Evolutionary conservation across 2,797 vertebrate species (phyloP).

Genomic region (Xenops minutus): DNA sequence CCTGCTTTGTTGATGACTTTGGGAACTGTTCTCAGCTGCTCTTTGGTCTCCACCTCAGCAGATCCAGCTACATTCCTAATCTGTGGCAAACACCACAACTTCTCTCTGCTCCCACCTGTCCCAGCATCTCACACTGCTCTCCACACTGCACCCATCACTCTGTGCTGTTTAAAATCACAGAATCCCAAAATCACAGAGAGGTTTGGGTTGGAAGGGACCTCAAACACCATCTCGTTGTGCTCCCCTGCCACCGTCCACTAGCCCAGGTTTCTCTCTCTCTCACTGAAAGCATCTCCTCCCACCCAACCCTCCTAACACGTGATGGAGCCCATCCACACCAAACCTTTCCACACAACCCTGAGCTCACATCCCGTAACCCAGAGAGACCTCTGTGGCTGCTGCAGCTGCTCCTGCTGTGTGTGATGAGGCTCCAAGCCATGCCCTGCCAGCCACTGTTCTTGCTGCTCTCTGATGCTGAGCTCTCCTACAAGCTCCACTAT

Average conservation of each 20-base stretch:
- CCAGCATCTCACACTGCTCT: neutral
- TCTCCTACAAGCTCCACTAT: neutral
- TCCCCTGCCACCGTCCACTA: neutral
- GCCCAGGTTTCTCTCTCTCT: neutral
- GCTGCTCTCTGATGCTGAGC: neutral
- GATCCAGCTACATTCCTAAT: rapidly evolving
- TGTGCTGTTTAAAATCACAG: neutral
- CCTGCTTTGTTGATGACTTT: neutral
- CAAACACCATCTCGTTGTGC: neutral
- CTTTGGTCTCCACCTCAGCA: neutral
- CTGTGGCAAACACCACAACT: neutral
- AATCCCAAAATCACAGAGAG: neutral
- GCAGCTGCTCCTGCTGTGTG: neutral
- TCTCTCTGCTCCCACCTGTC: neutral
- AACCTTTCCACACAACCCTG: neutral
- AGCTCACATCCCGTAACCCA: neutral
- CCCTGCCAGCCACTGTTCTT: neutral
- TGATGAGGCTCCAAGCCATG: neutral
- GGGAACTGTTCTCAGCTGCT: neutral
- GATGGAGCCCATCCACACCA: rapidly evolving
- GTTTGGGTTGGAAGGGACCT: neutral
- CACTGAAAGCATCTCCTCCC: neutral
- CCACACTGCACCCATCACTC: neutral
- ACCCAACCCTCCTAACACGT: rapidly evolving
- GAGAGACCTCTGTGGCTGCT: neutral